Evolutionary conservation across 2,113 vertebrate genomes (phyloP).

Genomic region (Neogale vison): DNA sequence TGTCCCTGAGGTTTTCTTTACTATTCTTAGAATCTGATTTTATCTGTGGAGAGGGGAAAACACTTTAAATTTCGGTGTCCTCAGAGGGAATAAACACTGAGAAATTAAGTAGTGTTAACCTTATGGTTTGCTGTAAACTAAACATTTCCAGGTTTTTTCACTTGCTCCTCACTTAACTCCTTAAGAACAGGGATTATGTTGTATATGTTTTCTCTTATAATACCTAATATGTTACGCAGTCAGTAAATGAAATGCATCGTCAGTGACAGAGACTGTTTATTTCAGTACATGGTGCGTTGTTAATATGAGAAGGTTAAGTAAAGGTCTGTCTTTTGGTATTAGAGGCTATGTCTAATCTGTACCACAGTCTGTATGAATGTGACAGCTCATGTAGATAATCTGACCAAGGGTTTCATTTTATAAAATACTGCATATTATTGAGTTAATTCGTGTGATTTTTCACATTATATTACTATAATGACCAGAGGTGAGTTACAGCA

Average conservation of each 20-base stretch:
- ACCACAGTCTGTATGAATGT: not conserved
- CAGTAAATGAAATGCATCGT: not conserved
- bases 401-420: not conserved
- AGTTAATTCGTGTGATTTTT: not conserved
- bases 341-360: not conserved
- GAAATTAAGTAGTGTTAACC: not conserved
- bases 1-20: not conserved
- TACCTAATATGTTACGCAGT: not conserved
- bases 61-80: not conserved
- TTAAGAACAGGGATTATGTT: not conserved
- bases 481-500: not conserved
- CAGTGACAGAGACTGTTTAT: not conserved
- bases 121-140: not conserved
- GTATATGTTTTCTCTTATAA: not conserved
- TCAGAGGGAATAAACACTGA: not conserved
- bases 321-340: not conserved
- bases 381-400: not conserved
- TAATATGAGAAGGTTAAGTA: not conserved
- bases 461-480: not conserved
- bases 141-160: not conserved
- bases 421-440: not conserved
- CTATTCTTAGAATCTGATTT: conserved; percentile 26
- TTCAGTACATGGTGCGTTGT: not conserved
- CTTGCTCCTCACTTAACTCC: not conserved
- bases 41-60: not conserved